Evolutionary conservation across 2,113 vertebrate genomes (phyloP).

Genomic region (Pomatostomus ruficeps): DNA sequence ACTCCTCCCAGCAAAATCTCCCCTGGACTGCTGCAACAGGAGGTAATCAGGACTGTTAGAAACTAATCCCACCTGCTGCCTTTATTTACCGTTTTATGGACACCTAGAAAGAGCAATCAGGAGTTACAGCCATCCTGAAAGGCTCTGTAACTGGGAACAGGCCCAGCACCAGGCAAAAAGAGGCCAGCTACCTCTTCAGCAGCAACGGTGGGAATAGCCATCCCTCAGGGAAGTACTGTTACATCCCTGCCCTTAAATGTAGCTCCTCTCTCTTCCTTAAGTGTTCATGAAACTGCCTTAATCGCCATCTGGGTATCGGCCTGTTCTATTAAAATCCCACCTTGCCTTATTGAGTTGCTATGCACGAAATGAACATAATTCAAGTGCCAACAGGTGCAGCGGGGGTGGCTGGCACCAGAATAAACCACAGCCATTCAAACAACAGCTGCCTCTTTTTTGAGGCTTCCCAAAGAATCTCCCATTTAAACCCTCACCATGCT

Average conservation of each 20-base stretch:
- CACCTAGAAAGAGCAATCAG: not conserved
- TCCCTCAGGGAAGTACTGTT: not conserved
- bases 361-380: not conserved
- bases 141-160: not conserved
- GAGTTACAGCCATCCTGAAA: not conserved
- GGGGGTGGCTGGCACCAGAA: not conserved
- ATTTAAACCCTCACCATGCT: not conserved
- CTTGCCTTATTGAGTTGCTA: slow-evolving; percentile 11
- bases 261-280: not conserved
- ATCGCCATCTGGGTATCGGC: not conserved
- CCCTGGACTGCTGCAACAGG: not conserved
- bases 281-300: not conserved
- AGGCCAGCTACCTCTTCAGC: not conserved
- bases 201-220: not conserved
- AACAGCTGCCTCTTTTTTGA: not conserved
- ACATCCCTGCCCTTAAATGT: not conserved
- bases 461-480: not conserved
- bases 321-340: slow-evolving; percentile 5
- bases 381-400: slow-evolving; percentile 51
- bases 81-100: not conserved
- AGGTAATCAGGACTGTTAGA: not conserved
- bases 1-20: not conserved
- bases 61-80: not conserved
- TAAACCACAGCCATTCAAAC: not conserved
- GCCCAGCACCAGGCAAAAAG: not conserved